Evolutionary conservation across 2,888 invertebrate genomes (phyloP), one percentile per base, ranked within the genome.

Genomic region (Dasypolia templi): DNA sequence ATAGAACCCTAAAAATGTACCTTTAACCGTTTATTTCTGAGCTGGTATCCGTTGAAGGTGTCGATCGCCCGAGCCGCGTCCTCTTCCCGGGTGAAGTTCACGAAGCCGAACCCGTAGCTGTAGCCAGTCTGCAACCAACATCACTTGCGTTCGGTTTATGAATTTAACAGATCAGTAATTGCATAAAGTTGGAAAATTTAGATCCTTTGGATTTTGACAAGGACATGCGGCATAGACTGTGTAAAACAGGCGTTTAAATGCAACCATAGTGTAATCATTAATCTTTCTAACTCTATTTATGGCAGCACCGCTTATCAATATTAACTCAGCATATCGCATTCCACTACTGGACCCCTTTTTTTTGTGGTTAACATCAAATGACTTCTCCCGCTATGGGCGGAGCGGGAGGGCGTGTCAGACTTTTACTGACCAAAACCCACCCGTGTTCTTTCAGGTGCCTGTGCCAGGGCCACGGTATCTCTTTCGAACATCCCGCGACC

Each of bases 71-170:
- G 97, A 72, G 97, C 95, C 53, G 99, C 99, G 94, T 99, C 98
- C 91, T 98, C 98, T 82, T 98, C 98, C 76, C 97, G 97, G 70
- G 97, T 97, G 94, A 98, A 99, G 94, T 99, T 99, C 62, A 99
- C 99, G 95, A 99, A 99, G 56, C 99, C 99, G 95, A 99, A 99
- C 58, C 99, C 99, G 94, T 98, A 99, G 95, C 99, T 99, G 96
- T 99, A 99, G 65, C 99, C 99, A 93, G 99, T 99, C 97, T 98
- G 96, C 74, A 94, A 96, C 79, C 44, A 66, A 72, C 58, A 44
- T 29, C 58, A 63, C 35, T 46, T 49, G 46, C 11, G 35, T 51
- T 59, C 44, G 12, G 19, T 26, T 55, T 29, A 55, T 55, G 17
- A 29, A 56, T 56, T 32, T 56, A 11, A 32, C 32, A 56, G 56